Evolutionary conservation across 2,888 invertebrate genomes (phyloP).

Genomic region (Eupithecia exiguata): DNA sequence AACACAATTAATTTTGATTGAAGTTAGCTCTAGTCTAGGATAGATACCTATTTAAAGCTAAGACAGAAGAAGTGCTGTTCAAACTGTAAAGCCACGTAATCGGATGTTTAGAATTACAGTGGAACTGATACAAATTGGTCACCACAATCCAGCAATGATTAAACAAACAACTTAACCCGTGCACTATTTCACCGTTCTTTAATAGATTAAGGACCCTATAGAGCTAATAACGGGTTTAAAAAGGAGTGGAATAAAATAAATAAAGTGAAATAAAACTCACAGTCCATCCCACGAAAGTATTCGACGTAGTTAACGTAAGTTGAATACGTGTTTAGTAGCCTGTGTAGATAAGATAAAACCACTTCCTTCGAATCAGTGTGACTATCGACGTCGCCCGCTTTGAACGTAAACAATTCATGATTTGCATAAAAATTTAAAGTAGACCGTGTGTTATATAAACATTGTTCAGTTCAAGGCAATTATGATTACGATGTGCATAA

Average conservation of each 20-base stretch:
- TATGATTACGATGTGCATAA: conserved; percentile 52
- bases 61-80: neutral
- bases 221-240: neutral
- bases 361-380: conserved; percentile 36
- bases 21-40: neutral
- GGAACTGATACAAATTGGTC: neutral
- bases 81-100: neutral
- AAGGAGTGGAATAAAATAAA: neutral
- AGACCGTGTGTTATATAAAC: conserved; percentile 48
- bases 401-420: conserved; percentile 34
- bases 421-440: conserved; percentile 37
- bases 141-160: neutral
- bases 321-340: conserved; percentile 29
- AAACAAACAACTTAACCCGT: neutral
- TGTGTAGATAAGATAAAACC: conserved; percentile 38
- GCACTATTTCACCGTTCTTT: neutral
- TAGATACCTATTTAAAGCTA: neutral
- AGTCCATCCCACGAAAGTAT: conserved; percentile 39
- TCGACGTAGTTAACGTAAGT: conserved; percentile 20
- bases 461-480: conserved; percentile 53
- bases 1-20: neutral
- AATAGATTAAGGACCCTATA: neutral
- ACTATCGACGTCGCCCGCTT: conserved; percentile 24
- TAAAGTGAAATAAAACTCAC: conserved; percentile 38
- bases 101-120: conserved; percentile 3